phyloP scores from a whole-genome alignment of 1,140 invertebrate species.

The Drosophila ironensis region DNA sequence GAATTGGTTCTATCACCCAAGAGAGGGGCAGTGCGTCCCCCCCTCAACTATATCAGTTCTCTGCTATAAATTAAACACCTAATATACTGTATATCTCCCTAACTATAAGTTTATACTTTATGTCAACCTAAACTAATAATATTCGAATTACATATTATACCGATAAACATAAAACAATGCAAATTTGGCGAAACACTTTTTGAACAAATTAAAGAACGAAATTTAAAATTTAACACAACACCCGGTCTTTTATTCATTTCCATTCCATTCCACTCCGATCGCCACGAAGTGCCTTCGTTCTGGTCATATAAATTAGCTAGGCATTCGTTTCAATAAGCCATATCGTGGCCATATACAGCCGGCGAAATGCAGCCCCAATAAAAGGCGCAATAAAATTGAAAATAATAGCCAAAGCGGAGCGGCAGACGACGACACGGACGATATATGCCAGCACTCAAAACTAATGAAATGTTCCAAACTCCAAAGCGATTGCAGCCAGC shows the following conservation, averaged over 20 bases:
- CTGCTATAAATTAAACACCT: conserved; percentile 32
- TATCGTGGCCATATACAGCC: conserved; percentile 63
- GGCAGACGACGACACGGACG: conserved; percentile 47
- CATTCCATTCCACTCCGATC: neutral
- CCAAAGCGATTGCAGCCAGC: conserved; percentile 71
- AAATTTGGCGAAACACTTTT: conserved; percentile 72
- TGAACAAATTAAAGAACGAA: conserved; percentile 69
- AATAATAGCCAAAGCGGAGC: conserved; percentile 71
- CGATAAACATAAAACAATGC: conserved; percentile 26
- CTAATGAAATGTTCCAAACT: conserved; percentile 79
- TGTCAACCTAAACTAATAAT: conserved; percentile 47
- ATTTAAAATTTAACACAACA: conserved; percentile 49
- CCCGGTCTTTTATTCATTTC: neutral
- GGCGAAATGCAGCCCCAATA: conserved; percentile 73
- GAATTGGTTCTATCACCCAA: conserved; percentile 45
- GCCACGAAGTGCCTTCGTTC: conserved; percentile 25
- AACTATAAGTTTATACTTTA: conserved; percentile 68
- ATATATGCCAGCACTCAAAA: conserved; percentile 80
- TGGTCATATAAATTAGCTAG: conserved; percentile 69
- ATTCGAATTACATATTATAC: conserved; percentile 42
- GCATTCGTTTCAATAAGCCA: conserved; percentile 69
- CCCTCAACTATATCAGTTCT: conserved; percentile 43
- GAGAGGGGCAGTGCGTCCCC: neutral
- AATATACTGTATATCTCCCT: conserved; percentile 48
- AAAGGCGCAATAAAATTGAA: conserved; percentile 79